Evolutionary conservation across 2,888 invertebrate genomes (phyloP).

Genomic region (Drepanosiphum platanoidis): DNA sequence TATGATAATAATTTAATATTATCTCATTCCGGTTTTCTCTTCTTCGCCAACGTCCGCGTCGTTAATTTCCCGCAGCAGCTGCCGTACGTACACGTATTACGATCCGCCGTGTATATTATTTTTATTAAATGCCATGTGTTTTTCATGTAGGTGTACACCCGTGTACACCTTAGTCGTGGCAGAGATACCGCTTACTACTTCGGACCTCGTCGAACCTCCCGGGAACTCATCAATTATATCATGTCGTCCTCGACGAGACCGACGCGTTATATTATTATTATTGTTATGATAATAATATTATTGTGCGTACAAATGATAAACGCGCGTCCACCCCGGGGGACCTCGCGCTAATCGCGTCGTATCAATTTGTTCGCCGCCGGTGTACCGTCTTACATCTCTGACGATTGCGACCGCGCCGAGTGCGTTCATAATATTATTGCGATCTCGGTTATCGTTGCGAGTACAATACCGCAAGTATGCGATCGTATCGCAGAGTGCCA

Average conservation of each 20-base stretch:
- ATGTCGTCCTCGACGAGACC: constrained; percentile 24
- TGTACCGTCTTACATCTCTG: not conserved
- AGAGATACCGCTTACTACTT: not conserved
- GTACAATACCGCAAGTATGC: too few relatives aligned
- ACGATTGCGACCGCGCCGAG: not conserved
- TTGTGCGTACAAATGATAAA: too few relatives aligned
- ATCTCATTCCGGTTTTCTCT: constrained; percentile 49
- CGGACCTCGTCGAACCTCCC: constrained; percentile 27
- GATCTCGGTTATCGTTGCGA: not conserved
- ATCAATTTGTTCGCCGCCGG: not conserved
- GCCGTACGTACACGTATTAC: not conserved
- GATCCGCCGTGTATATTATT: too few relatives aligned
- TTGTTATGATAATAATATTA: too few relatives aligned
- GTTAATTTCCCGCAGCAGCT: constrained; percentile 28
- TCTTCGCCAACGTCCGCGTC: constrained; percentile 6
- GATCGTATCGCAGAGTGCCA: too few relatives aligned
- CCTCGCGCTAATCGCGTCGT: not conserved
- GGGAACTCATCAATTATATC: constrained; percentile 31
- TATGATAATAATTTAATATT: constrained; percentile 27
- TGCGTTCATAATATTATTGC: not conserved
- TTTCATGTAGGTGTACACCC: too few relatives aligned
- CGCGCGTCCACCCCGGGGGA: not conserved
- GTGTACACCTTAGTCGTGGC: too few relatives aligned
- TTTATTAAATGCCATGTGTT: too few relatives aligned
- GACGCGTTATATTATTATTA: not conserved